Base-by-base conservation (phyloP, 2,113 vertebrate genomes). In the Corythornis cristatus region DNA sequence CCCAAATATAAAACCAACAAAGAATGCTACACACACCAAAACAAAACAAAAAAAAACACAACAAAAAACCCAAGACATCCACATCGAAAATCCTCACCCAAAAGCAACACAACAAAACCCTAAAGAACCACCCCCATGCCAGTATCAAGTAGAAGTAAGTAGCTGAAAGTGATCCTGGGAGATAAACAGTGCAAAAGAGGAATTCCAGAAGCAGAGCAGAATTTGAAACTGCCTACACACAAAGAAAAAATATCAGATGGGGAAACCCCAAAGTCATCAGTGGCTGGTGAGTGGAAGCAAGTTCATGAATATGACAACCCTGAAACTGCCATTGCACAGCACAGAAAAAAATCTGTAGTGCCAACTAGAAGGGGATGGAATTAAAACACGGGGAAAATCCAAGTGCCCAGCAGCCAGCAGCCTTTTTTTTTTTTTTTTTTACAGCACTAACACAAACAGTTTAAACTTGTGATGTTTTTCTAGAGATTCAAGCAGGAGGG, bases 61-160 rank as follows among this genome's bases (percentile, higher is more conserved):
- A n/a, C n/a, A 19, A 15, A n/a, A 33, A 42, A 4, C 1, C 7
- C 10, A 8, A 54, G 2, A 14, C 9, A 4, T 11, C 60, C 20
- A 84, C 50, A 50, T 50, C 2, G 37, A 3, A 70, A 23, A 26
- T 15, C 0, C 5, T 21, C 23, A 54, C 15, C 26, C 14, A 15
- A 40, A 31, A 6, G 3, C 5, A 11, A 0, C 11, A 28, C 5
- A 23, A 7, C 13, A 58, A 78, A 54, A 37, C 78, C 17, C 1
- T 0, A 40, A 80, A 42, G 22, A 71, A 33, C 15, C 10, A 9
- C 6, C 7, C 35, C 22, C 37, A 11, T 37, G 37, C 45, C 19
- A 68, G 29, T 8, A 28, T 42, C 18, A 48, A 53, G 14, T 11
- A 76, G 61, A 57, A 88, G 57, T n/a, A 62, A 81, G 21, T 13